phyloP scores from a whole-genome alignment of 2,888 invertebrate genomes.

The Zaprionus obscuricornis region DNA sequence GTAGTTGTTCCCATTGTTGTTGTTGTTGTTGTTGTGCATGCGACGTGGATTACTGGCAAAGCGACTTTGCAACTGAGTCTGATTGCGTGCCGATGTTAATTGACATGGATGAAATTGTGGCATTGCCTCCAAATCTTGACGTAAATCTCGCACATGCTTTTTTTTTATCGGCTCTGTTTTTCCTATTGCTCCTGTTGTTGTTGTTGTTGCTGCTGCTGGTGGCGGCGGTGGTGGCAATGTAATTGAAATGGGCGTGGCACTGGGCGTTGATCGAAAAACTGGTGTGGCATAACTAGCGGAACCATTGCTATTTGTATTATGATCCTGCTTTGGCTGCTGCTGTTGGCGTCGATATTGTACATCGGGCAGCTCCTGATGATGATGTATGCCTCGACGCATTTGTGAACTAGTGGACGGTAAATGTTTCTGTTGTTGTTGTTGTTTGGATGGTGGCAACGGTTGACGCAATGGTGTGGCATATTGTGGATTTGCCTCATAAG shows the following conservation, averaged over 20 bases:
- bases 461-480: conserved; percentile 47
- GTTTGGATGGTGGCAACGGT: conserved; percentile 10
- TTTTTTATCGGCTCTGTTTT: no score
- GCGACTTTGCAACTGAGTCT: conserved; percentile 60
- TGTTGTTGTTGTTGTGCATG: conserved; percentile 3
- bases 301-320: no score
- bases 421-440: conserved; percentile 12
- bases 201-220: no score
- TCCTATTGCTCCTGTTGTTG: no score
- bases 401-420: conserved; percentile 33
- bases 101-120: conserved; percentile 72
- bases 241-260: conserved; percentile 44
- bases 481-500: conserved; percentile 46
- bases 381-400: conserved; percentile 6
- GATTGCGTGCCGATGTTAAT: conserved; percentile 48
- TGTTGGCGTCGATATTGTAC: conserved; percentile 20
- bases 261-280: conserved; percentile 45
- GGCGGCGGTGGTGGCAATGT: no score
- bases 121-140: conserved; percentile 78
- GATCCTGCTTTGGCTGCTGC: neutral
- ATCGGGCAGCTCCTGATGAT: conserved; percentile 32
- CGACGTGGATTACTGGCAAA: conserved; percentile 24
- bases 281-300: conserved; percentile 54
- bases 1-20: conserved; percentile 1
- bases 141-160: conserved; percentile 76